Evolutionary conservation across 2,797 vertebrate genomes (phyloP).

Genomic region (Cyprinodon diabolis): DNA sequence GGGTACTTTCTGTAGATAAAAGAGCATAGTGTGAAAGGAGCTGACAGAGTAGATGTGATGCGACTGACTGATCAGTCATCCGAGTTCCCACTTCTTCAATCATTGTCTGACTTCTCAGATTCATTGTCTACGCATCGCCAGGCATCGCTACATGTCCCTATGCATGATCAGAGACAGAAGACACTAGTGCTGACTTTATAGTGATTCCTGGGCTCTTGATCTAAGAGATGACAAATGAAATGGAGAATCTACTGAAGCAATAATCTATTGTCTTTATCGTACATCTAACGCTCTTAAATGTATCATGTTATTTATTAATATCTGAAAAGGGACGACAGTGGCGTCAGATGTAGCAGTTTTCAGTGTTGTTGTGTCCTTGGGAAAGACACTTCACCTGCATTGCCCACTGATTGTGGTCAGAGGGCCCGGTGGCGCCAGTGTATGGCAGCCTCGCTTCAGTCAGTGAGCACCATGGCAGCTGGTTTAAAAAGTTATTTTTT

Average conservation of each 20-base stretch:
- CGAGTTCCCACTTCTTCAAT: constrained; percentile 36
- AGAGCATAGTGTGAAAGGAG: constrained; percentile 27
- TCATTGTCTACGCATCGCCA: constrained; percentile 17
- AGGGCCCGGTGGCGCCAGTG: too few relatives aligned
- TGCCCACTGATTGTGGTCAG: too few relatives aligned
- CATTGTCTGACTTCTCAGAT: constrained; percentile 38
- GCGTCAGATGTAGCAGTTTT: too few relatives aligned
- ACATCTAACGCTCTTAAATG: background rate
- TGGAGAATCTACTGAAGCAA: background rate
- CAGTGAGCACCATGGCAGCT: too few relatives aligned
- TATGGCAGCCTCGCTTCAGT: too few relatives aligned
- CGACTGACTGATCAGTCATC: constrained; percentile 38
- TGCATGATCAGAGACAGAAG: constrained; percentile 15
- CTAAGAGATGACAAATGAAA: background rate
- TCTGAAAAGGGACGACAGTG: too few relatives aligned
- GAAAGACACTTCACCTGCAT: too few relatives aligned
- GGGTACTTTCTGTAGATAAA: constrained; percentile 40
- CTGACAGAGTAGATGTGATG: constrained; percentile 39
- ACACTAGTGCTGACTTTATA: background rate
- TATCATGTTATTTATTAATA: background rate
- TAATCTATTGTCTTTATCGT: background rate
- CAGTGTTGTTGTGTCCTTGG: too few relatives aligned
- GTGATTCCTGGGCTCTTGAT: background rate
- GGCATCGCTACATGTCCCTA: constrained; percentile 8
- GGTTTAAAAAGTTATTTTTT: too few relatives aligned